Conservation (phyloP, 2,888 invertebrate genomes). For the Euplagia quadripunctaria region DNA sequence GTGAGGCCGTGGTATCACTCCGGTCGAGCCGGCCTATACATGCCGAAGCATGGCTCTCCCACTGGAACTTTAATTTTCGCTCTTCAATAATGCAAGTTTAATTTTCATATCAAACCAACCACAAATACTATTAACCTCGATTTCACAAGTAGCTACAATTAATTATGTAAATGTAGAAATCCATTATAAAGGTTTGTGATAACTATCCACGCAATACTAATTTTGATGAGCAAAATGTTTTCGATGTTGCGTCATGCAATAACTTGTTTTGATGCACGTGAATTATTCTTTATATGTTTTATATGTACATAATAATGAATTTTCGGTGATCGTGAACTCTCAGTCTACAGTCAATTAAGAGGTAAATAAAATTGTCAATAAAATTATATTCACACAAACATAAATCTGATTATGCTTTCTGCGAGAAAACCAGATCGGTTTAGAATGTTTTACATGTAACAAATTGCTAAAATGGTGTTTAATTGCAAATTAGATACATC, state of each 20-base stretch:
- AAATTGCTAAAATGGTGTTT: too few species aligned
- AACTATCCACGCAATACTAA: neutral
- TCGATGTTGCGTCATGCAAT: conserved; percentile 15
- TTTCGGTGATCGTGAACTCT: too few species aligned
- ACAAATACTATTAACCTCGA: conserved; percentile 1
- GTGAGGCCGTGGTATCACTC: too few species aligned
- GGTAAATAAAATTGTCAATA: too few species aligned
- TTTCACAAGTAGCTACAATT: conserved; percentile 16
- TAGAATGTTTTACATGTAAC: too few species aligned
- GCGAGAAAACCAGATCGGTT: too few species aligned
- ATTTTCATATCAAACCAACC: neutral
- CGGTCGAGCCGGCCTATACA: too few species aligned
- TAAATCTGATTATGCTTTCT: too few species aligned
- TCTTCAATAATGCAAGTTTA: neutral
- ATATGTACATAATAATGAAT: neutral
- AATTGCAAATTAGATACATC: too few species aligned
- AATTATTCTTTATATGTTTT: neutral
- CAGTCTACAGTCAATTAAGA: too few species aligned
- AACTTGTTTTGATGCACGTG: conserved; percentile 1
- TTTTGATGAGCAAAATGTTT: conserved; percentile 8
- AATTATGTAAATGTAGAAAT: neutral
- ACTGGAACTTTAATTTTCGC: neutral
- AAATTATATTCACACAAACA: too few species aligned
- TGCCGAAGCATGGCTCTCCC: too few species aligned
- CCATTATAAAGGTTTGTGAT: conserved; percentile 6